A percentile compares a stretch with the other conserved stretches of the same genome.
These are phyloP conservation scores for Mastomys coucha DNA, from an alignment of 2,113 vertebrate genomes.

Conservation along the genomic window DNA sequence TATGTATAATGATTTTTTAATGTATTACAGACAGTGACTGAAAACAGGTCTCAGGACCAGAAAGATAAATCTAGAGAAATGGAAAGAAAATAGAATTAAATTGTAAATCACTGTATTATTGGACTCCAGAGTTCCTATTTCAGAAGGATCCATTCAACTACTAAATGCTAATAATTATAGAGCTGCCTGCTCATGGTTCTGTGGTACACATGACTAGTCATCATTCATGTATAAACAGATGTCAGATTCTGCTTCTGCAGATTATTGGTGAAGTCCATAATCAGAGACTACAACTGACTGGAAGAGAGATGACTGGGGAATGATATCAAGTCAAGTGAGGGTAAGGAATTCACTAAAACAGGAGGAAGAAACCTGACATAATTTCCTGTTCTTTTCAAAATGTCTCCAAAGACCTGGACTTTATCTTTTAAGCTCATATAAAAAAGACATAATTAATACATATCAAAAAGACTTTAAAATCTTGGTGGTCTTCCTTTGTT, in stretches of 20 bases:
- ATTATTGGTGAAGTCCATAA: conserved; percentile 62
- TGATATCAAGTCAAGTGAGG: conserved; percentile 27
- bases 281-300: conserved; percentile 38
- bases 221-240: conserved; percentile 42
- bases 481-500: conserved; percentile 21
- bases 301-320: conserved; percentile 24
- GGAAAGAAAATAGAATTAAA: conserved; percentile 61
- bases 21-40: conserved; percentile 35
- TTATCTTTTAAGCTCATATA: conserved; percentile 35
- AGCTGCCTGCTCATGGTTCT: conserved; percentile 38
- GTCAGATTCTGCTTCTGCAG: conserved; percentile 52
- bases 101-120: conserved; percentile 42
- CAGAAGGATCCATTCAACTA: conserved; percentile 62
- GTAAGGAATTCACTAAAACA: neutral
- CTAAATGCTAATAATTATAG: conserved; percentile 59
- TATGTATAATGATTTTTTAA: conserved; percentile 47
- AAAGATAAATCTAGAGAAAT: conserved; percentile 58
- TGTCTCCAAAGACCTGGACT: neutral
- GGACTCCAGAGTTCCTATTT: conserved; percentile 65
- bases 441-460: conserved; percentile 20
- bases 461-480: conserved; percentile 48
- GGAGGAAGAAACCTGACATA: conserved; percentile 20
- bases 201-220: conserved; percentile 38
- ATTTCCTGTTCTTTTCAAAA: conserved; percentile 47
- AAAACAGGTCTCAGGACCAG: conserved; percentile 46